Conservation (phyloP, 1,140 invertebrate genomes). For the Drosophila repletoides region DNA sequence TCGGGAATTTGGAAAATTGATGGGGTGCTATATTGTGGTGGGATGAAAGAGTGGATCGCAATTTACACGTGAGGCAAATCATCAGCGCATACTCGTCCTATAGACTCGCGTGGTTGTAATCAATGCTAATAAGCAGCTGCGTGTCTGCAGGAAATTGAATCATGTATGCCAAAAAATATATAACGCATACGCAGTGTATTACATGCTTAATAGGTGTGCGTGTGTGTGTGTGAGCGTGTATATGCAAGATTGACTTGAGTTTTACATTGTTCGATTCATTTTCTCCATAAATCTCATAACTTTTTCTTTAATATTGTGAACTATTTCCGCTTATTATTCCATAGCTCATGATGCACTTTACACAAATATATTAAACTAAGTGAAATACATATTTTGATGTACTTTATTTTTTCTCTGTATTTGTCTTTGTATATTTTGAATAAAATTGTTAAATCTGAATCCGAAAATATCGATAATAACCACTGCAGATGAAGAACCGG, state of each 20-base stretch:
- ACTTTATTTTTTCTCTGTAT: slow-evolving; percentile 61
- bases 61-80: slow-evolving; percentile 30
- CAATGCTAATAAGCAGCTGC: slow-evolving; percentile 49
- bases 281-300: slow-evolving; percentile 45
- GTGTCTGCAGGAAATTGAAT: slow-evolving; percentile 61
- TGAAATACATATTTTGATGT: slow-evolving; percentile 21
- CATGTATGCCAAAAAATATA: slow-evolving; percentile 56
- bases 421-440: slow-evolving; percentile 48
- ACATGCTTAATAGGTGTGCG: slow-evolving; percentile 22
- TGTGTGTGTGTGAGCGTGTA: slow-evolving; percentile 26
- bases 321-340: slow-evolving; percentile 10
- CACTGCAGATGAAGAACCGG: slow-evolving; percentile 63
- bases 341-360: slow-evolving; percentile 34
- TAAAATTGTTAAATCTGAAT: slow-evolving; percentile 50
- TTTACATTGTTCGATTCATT: slow-evolving; percentile 53
- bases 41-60: slow-evolving; percentile 4
- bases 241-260: slow-evolving; percentile 51
- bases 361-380: slow-evolving; percentile 3
- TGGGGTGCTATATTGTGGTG: slow-evolving; percentile 4
- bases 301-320: slow-evolving; percentile 22
- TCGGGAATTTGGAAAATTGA: slow-evolving; percentile 55
- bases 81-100: not conserved
- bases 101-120: slow-evolving; percentile 27
- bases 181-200: slow-evolving; percentile 57
- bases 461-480: slow-evolving; percentile 13